Base-by-base conservation (phyloP, 2,797 vertebrate species). In the Lates japonicus region DNA sequence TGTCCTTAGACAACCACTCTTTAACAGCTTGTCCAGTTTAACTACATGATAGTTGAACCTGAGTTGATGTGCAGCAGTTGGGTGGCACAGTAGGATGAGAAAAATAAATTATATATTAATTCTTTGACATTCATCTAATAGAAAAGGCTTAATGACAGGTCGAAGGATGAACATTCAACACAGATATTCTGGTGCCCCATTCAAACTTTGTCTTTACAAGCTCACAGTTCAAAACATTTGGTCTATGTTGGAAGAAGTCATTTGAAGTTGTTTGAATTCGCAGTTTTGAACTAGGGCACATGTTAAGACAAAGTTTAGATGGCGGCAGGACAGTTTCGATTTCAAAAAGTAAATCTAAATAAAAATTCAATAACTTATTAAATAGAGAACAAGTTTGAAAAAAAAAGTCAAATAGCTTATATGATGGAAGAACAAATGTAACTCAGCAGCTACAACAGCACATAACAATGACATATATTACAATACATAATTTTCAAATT, bases 61-160 rank as follows among this genome's bases (percentile, higher is more conserved):
- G 92, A 94, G 90, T 89, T 78, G 72, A 93, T 78, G 85, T 78
- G 74, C 89, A 94, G 89, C 80, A 81, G 82, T 55, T 74, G 60
- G 85, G 88, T 90, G 89, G 87, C 89, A 87, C 87, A 54, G 55
- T 46, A 67, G 64, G 84, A 91, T 72, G 78, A 85, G 33, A 78
- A 81, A 89, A 85, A 84, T 35, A 80, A 80, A 80, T 55, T 2
- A 69, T 65, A 62, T 66, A 35, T 49, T 79, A 17, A 44, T 69
- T 80, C 14, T 86, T 84, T 75, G 69, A 94, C 88, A 93, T 93
- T 94, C 90, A 90, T 88, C 67, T 75, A 88, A 62, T 70, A 88
- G 74, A 89, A 86, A 93, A 88, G 85, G 83, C 89, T 84, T 67
- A 62, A 77, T 81, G 71, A 91, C 22, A 5, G 60, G 67, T 71